Evolutionary conservation across 2,888 invertebrate genomes (phyloP).

Genomic region (Tineola bisselliella): DNA sequence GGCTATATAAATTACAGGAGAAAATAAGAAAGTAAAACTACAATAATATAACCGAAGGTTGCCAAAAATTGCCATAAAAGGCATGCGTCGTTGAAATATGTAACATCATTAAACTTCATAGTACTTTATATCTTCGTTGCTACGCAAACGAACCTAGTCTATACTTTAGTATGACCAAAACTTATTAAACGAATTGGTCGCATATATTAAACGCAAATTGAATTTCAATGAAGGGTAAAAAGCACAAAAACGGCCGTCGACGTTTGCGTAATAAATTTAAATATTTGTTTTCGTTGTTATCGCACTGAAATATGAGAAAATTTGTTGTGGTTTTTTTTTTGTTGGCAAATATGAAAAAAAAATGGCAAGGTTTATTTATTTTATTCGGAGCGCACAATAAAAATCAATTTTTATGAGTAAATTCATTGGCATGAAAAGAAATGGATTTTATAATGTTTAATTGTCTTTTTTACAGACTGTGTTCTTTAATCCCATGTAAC

Average conservation of each 20-base stretch:
- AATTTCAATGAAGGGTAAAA: not conserved
- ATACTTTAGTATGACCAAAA: too few relatives aligned
- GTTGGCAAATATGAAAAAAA: not conserved
- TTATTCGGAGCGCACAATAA: not conserved
- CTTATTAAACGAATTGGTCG: too few relatives aligned
- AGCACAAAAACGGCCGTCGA: not conserved
- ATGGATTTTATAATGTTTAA: not conserved
- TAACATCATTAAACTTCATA: too few relatives aligned
- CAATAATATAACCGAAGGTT: too few relatives aligned
- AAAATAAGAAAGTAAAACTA: too few relatives aligned
- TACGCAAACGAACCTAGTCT: too few relatives aligned
- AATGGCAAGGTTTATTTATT: not conserved
- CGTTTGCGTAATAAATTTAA: constrained; percentile 1
- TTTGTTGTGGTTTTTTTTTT: not conserved
- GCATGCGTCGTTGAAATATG: too few relatives aligned
- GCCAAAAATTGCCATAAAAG: too few relatives aligned
- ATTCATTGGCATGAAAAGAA: not conserved
- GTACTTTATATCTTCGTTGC: too few relatives aligned
- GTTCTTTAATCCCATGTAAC: too few relatives aligned
- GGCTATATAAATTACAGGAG: too few relatives aligned
- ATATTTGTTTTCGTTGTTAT: constrained; percentile 3
- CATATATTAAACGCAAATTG: not conserved
- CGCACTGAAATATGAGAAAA: not conserved
- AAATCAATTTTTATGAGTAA: not conserved
- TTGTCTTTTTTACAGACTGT: not conserved